Percentiles rank a stretch among this genome's conserved stretches.
Conservation (phyloP, 2,888 invertebrate genomes). For the Drosophila prostipennis region DNA sequence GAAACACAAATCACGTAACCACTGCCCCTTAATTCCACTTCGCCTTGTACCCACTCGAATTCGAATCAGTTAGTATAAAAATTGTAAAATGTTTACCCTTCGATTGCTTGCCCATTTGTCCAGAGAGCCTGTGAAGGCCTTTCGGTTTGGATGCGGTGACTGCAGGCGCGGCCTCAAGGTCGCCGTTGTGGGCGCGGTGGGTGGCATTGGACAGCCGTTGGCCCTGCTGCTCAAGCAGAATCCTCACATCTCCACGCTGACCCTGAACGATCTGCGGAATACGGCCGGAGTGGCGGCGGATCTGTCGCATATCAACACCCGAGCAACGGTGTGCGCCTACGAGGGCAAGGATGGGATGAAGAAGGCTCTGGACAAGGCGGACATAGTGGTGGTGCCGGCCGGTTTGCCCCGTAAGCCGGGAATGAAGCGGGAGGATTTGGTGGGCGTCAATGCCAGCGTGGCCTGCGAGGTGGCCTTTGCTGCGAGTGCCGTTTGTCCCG, state of each 20-base stretch:
- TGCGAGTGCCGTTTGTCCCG: slow-evolving; percentile 91
- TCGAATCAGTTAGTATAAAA: neutral
- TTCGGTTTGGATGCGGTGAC: neutral
- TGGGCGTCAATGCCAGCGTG: slow-evolving; percentile 97
- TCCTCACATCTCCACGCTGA: slow-evolving; percentile 91
- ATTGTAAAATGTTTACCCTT: neutral
- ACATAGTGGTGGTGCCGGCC: slow-evolving; percentile 96
- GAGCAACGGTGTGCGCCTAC: slow-evolving; percentile 88
- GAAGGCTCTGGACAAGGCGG: slow-evolving; percentile 89
- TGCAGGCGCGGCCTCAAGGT: slow-evolving; percentile 90
- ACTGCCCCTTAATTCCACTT: no score
- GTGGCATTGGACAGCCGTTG: slow-evolving; percentile 98
- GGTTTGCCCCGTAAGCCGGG: slow-evolving; percentile 98
- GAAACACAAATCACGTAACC: slow-evolving; percentile 81
- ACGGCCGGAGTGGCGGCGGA: slow-evolving; percentile 97
- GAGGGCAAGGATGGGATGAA: slow-evolving; percentile 87
- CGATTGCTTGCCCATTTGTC: neutral
- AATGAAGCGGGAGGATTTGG: slow-evolving; percentile 97
- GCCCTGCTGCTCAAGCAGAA: slow-evolving; percentile 95
- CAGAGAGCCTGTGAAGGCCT: no score
- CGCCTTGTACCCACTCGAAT: neutral
- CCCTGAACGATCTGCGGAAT: slow-evolving; percentile 95
- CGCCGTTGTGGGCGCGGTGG: slow-evolving; percentile 96
- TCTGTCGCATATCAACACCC: slow-evolving; percentile 96
- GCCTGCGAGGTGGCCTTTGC: slow-evolving; percentile 92